phyloP scores from a whole-genome alignment of 2,113 vertebrate species.

The Mola mola region DNA sequence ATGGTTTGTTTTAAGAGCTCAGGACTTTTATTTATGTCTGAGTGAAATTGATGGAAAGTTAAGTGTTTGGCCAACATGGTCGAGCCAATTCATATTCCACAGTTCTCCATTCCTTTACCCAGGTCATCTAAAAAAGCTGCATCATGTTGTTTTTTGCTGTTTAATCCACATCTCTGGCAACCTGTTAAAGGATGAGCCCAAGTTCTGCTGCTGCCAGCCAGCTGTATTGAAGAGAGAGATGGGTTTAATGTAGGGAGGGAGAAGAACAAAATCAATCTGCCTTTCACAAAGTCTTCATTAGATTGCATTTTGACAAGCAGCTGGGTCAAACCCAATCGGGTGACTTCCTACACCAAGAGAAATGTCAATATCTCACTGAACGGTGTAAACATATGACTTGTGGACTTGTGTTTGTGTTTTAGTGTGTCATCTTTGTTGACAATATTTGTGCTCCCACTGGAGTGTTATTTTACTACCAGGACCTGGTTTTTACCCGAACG shows the following conservation, averaged over 20 bases:
- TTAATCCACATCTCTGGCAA: constrained; percentile 43
- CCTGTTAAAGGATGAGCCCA: constrained; percentile 60
- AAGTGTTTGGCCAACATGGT: too few species aligned
- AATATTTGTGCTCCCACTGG: constrained; percentile 21
- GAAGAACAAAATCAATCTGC: constrained; percentile 65
- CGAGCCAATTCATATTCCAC: constrained; percentile 25
- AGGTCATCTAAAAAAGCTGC: constrained; percentile 24
- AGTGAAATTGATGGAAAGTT: too few species aligned
- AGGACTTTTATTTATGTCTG: neutral
- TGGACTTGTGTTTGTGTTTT: too few species aligned
- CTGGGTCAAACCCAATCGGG: constrained; percentile 65
- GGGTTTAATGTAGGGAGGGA: constrained; percentile 35
- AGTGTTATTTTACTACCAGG: constrained; percentile 24
- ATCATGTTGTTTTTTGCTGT: constrained; percentile 18
- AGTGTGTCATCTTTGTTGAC: constrained; percentile 30
- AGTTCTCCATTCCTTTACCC: constrained; percentile 1
- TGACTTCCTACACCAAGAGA: constrained; percentile 55
- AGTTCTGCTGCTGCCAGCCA: constrained; percentile 6
- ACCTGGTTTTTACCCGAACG: constrained; percentile 25
- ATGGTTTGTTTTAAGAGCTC: too few species aligned
- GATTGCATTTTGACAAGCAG: constrained; percentile 67
- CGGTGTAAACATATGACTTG: too few species aligned
- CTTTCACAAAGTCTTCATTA: constrained; percentile 79
- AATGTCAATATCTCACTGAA: too few species aligned
- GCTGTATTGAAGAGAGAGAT: constrained; percentile 12